Base-by-base conservation (phyloP, 2,888 invertebrate species). In the Eurytoma californica region DNA sequence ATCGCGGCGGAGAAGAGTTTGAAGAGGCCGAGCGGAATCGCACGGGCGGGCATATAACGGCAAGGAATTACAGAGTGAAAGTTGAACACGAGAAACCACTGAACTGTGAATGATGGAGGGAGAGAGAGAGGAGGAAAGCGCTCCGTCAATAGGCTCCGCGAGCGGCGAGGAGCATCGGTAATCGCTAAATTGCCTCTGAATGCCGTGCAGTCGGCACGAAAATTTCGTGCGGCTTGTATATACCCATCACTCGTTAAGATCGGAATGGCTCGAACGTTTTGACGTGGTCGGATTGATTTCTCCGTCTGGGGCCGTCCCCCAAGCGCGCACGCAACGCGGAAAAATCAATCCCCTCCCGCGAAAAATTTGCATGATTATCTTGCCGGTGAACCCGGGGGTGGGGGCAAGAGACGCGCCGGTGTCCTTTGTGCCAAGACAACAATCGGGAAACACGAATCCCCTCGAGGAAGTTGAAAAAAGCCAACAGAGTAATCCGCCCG, bases 111-210 rank as follows among this genome's bases (percentile, higher is more conserved):
- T 68, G 70, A 74, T 72, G 77, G 61, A 72, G 47, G 30, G 60
- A 30, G 72, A 3, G 55, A n/a, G n/a, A n/a, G 67, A 51, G 72
- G 68, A 60, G 30, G 51, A 51, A 28, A 39, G 47, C 58, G 55
- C 66, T 77, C 70, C 82, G 76, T 82, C 82, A 73, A 82, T 80
- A 72, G 75, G 57, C 65, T 72, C 39, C 70, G 60, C 57, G 30
- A 68, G 79, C 73, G 82, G 82, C 82, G 79, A 72, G 81, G 80
- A 82, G 81, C 83, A 84, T 84, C 84, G 85, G 86, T 86, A 87
- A 86, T 87, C 84, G 85, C 81, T 85, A 84, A 86, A 87, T 86
- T 86, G 84, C 83, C 83, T 84, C 82, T 83, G 85, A 86, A 87
- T 86, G 82, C 82, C 57, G 67, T 28, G 72, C 55, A 75, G 51